Evolutionary conservation across 2,113 vertebrate genomes (phyloP).

Genomic region (Otolemur garnettii): DNA sequence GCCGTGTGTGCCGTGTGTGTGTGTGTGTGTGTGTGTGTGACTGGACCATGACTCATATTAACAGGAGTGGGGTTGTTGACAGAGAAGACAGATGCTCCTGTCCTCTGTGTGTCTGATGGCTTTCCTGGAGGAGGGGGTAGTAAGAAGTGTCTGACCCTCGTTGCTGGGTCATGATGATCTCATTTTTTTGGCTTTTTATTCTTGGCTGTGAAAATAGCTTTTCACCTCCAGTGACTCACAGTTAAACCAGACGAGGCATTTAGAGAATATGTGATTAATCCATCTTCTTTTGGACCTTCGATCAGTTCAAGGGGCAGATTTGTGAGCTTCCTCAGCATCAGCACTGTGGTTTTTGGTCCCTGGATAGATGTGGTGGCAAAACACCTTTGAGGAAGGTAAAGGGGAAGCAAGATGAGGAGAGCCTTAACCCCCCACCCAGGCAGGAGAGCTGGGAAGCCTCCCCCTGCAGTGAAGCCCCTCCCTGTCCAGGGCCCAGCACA

Average conservation of each 20-base stretch:
- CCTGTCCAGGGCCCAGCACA: not conserved
- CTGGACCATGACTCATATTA: not conserved
- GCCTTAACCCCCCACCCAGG: too few species aligned
- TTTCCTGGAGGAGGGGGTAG: constrained; percentile 6
- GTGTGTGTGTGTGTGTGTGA: not conserved
- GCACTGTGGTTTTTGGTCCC: not conserved
- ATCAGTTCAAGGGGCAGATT: not conserved
- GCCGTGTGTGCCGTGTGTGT: not conserved
- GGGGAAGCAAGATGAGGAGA: too few species aligned
- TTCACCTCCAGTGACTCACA: constrained; percentile 58
- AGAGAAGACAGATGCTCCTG: not conserved
- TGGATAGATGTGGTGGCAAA: not conserved
- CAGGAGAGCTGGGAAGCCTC: not conserved
- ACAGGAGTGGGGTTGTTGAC: not conserved
- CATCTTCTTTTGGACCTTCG: not conserved
- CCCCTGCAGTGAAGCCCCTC: not conserved
- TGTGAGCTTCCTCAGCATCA: not conserved
- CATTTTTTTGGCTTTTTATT: constrained; percentile 5
- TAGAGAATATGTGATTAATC: not conserved
- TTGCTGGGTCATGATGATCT: constrained; percentile 59
- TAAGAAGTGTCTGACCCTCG: not conserved
- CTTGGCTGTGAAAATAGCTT: constrained; percentile 40
- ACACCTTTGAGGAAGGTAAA: not conserved
- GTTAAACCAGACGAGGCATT: not conserved
- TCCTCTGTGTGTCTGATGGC: not conserved